A percentile compares a stretch with the other conserved stretches of the same genome.
These are phyloP conservation scores for Xestia c-nigrum DNA, from an alignment of 2,888 invertebrate species.

Conservation along the genomic window DNA sequence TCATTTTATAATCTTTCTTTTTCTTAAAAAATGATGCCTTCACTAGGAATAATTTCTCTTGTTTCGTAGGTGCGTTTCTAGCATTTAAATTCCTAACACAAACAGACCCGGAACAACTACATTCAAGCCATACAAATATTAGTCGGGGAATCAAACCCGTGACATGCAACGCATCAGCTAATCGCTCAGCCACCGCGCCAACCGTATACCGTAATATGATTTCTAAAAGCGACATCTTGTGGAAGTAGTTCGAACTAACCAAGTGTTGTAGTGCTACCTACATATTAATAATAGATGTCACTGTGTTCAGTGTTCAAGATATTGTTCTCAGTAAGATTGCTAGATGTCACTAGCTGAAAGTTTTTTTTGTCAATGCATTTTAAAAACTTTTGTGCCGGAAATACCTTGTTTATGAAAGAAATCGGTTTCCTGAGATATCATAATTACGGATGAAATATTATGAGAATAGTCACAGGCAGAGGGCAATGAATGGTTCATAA, in stretches of 20 bases:
- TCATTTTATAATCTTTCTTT: neutral
- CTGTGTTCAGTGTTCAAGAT: neutral
- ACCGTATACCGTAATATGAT: neutral
- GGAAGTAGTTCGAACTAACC: neutral
- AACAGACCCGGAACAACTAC: no score
- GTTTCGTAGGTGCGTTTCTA: no score
- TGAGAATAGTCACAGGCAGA: neutral
- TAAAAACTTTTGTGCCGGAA: neutral
- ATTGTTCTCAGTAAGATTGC: neutral
- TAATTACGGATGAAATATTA: no score
- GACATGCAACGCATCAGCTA: no score
- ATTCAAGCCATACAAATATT: no score
- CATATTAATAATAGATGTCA: conserved; percentile 13
- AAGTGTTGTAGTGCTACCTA: neutral
- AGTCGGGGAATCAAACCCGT: no score
- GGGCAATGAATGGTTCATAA: neutral
- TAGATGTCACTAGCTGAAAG: conserved; percentile 31
- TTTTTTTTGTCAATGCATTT: neutral
- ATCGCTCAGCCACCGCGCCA: no score
- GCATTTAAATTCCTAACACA: no score
- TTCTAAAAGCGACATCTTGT: conserved; percentile 30
- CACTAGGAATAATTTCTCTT: no score
- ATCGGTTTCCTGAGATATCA: no score
- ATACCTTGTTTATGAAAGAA: neutral
- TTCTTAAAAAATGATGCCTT: no score